A percentile compares a stretch with the other conserved stretches of the same genome.
These are phyloP conservation scores for Sula dactylatra DNA, from an alignment of 2,113 vertebrate genomes.

Conservation along the genomic window DNA sequence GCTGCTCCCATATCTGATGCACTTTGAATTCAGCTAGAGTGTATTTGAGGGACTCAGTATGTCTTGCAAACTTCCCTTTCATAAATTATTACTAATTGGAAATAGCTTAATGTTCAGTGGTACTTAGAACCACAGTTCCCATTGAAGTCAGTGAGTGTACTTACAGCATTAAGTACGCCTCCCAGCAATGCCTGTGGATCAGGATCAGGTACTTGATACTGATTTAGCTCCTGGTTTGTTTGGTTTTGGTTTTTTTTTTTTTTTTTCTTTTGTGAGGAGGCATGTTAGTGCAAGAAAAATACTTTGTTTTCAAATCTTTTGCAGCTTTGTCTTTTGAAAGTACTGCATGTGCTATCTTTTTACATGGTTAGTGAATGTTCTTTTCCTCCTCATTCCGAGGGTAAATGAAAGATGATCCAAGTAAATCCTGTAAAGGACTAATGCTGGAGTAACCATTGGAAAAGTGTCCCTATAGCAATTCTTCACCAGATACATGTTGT, in stretches of 20 bases:
- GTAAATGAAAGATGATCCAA: neutral
- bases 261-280: neutral
- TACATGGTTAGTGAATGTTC: neutral
- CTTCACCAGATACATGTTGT: neutral
- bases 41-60: neutral
- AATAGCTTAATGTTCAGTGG: neutral
- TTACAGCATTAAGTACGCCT: neutral
- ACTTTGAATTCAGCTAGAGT: neutral
- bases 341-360: neutral
- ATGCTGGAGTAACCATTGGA: neutral
- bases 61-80: neutral
- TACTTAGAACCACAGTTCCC: neutral
- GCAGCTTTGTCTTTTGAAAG: neutral
- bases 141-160: neutral
- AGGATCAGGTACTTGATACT: neutral
- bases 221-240: neutral
- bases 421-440: neutral
- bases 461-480: neutral
- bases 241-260: too few relatives aligned
- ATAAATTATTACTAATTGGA: constrained; percentile 23
- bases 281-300: neutral
- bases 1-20: neutral
- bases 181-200: neutral
- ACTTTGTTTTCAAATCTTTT: neutral
- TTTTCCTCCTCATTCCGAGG: neutral